Conservation (phyloP, 1,140 invertebrate genomes). For the Varroa destructor region DNA sequence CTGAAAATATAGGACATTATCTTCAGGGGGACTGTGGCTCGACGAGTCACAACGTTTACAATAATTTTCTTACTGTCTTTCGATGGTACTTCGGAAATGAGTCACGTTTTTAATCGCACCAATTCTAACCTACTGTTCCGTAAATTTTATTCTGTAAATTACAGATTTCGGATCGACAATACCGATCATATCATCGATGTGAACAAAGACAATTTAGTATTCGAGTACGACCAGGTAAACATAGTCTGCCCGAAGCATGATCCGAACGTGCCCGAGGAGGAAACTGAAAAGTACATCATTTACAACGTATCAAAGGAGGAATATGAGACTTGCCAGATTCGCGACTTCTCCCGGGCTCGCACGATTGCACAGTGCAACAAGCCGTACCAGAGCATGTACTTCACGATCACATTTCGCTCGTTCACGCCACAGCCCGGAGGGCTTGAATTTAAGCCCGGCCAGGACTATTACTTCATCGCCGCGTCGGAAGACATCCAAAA, state of each 20-base stretch:
- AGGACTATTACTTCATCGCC: slow-evolving; percentile 87
- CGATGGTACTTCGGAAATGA: too few species aligned
- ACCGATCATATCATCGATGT: slow-evolving; percentile 92
- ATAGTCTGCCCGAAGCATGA: slow-evolving; percentile 85
- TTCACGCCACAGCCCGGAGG: slow-evolving; percentile 88
- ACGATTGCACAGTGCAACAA: slow-evolving; percentile 91
- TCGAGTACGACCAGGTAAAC: slow-evolving; percentile 88
- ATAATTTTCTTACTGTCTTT: too few species aligned
- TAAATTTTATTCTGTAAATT: slow-evolving; percentile 40
- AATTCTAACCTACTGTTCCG: slow-evolving; percentile 18
- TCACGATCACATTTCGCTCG: slow-evolving; percentile 87
- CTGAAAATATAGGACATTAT: too few species aligned
- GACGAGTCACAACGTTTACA: too few species aligned
- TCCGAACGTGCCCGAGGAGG: slow-evolving; percentile 69
- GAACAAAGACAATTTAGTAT: slow-evolving; percentile 78
- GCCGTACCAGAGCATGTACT: slow-evolving; percentile 81
- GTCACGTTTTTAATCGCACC: too few species aligned
- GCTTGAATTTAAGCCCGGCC: slow-evolving; percentile 79
- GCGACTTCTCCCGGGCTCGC: slow-evolving; percentile 66
- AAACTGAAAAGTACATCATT: slow-evolving; percentile 86
- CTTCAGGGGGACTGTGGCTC: too few species aligned
- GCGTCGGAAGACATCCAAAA: slow-evolving; percentile 64
- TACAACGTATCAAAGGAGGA: slow-evolving; percentile 57
- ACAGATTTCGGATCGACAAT: slow-evolving; percentile 90
- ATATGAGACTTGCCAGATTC: slow-evolving; percentile 62